phyloP scores from a whole-genome alignment of 2,113 vertebrate genomes.

The Anser brachyrhynchus region DNA sequence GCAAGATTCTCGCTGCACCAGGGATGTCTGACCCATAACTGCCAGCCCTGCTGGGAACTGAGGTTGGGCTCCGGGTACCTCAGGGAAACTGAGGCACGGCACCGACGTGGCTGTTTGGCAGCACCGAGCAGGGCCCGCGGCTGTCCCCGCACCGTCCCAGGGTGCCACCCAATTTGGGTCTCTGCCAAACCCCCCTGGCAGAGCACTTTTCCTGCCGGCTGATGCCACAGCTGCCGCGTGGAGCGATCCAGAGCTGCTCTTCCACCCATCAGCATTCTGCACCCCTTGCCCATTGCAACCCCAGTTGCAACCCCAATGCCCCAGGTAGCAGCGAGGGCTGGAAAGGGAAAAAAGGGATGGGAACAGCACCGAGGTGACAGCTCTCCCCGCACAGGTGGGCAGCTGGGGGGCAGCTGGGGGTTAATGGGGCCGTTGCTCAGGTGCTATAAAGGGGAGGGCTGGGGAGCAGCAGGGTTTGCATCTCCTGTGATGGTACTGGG shows the following conservation, averaged over 20 bases:
- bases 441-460: neutral
- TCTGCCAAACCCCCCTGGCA: neutral
- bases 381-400: no score
- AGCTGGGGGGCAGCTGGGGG: neutral
- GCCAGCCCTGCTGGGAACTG: neutral
- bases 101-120: rapidly evolving
- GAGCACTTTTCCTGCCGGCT: neutral
- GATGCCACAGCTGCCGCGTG: rapidly evolving
- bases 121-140: neutral
- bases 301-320: no score
- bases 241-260: neutral
- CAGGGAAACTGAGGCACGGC: neutral
- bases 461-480: neutral
- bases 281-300: neutral
- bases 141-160: neutral
- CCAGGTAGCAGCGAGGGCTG: rapidly evolving
- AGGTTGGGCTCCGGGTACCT: rapidly evolving
- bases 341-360: neutral
- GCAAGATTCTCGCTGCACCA: neutral
- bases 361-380: rapidly evolving
- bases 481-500: neutral
- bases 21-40: neutral
- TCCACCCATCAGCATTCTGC: no score
- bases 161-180: neutral
- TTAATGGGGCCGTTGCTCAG: neutral